Base-by-base conservation (phyloP, 2,888 invertebrate species). In the Therioaphis trifolii region DNA sequence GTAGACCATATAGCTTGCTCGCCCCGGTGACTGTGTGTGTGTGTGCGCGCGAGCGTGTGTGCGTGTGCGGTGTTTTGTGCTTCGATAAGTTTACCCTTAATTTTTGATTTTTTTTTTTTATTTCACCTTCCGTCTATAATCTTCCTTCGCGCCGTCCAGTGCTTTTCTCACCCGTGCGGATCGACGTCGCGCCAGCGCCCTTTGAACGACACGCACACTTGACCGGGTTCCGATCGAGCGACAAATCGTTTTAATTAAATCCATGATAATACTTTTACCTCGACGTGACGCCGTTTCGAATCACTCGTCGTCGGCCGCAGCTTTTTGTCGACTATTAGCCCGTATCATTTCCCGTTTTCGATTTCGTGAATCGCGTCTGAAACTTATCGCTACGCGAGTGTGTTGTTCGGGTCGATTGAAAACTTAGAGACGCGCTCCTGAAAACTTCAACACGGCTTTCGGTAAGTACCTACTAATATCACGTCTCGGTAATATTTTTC, bases 1-100 rank as follows among this genome's bases (percentile, higher is more conserved):
- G 82, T 82, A 82, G 82, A 82, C 82, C 82, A 74, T 72, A 82
- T 43, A 82, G 71, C 43, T 72, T 49, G 72, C 82, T 29, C 82
- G 63, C 82, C 71, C 71, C 69, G 35, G 80, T 63, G 46, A 24
- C 12, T 61, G 29, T 9, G 14, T 2, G 40, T 27, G 52, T 69
- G 68, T 79, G 79, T 55, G 55, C 21, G 43, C 18, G 71, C 12
- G 79, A 15, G 40, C 12, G 66, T 68, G 68, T 40, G 21, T 55
- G 74, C n/a, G 72, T 35, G 29, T 21, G 27, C 77, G 52, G 49
- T 9, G 68, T 77, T 52, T 3, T 66, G 77, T 66, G 77, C 77
- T 77, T 66, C 77, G 78, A 15, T 78, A 68, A 40, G 68, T 52
- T 68, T 7, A 18, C 1, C 55, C 21, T 35, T 58, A 58, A 24